A percentile compares a stretch with the other conserved stretches of the same genome.
These are phyloP conservation scores for Xylocopa sonorina DNA, from an alignment of 1,140 invertebrate genomes.

Conservation along the genomic window DNA sequence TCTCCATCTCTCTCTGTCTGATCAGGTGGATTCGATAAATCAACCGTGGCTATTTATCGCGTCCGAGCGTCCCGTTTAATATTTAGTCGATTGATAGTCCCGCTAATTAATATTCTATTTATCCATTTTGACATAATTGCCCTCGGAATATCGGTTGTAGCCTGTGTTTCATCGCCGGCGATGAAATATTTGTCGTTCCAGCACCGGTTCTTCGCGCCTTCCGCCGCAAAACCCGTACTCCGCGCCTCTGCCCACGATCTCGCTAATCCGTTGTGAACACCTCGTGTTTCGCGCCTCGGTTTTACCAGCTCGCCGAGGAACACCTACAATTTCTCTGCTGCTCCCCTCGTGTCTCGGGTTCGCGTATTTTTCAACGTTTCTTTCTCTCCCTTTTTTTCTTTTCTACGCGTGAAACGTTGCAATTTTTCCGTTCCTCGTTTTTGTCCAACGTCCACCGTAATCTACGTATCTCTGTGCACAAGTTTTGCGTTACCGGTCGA, in stretches of 20 bases:
- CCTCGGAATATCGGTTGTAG: constrained; percentile 46
- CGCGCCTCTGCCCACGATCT: background rate
- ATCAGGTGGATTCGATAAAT: constrained; percentile 45
- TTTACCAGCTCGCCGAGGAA: background rate
- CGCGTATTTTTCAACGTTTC: background rate
- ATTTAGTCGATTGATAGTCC: constrained; percentile 65
- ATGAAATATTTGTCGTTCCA: constrained; percentile 47
- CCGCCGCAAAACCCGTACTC: background rate
- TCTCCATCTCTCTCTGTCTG: too few relatives aligned
- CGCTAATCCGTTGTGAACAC: background rate
- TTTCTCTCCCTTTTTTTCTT: too few relatives aligned
- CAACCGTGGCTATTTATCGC: constrained; percentile 53
- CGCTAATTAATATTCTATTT: constrained; percentile 67
- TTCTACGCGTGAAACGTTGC: background rate
- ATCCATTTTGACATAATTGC: constrained; percentile 64
- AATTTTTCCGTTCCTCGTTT: background rate
- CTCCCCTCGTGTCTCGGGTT: background rate
- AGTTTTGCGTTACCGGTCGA: too few relatives aligned
- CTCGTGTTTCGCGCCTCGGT: background rate
- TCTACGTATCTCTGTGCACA: too few relatives aligned
- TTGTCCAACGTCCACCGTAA: too few relatives aligned
- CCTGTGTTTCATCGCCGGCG: constrained; percentile 41
- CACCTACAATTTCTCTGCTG: background rate
- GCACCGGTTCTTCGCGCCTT: constrained; percentile 4
- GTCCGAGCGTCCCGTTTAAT: constrained; percentile 48